Evolutionary conservation across 2,113 vertebrate species (phyloP).

Genomic region (Ophthalmolycus amberensis): DNA sequence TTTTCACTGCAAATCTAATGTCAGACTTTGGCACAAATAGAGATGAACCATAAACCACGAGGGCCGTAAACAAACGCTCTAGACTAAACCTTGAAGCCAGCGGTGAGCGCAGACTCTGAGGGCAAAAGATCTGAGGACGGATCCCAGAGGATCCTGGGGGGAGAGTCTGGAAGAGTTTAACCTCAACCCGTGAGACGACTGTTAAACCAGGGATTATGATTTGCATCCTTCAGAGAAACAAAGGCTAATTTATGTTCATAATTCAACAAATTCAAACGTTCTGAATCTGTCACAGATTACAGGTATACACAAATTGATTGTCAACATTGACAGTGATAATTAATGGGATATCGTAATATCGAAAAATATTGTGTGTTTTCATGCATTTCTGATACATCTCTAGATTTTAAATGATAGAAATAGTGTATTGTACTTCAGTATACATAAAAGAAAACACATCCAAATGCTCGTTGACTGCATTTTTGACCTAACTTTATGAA

Average conservation of each 20-base stretch:
- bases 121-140: slow-evolving; percentile 48
- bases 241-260: not conserved
- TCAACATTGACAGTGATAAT: not conserved
- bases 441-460: not conserved
- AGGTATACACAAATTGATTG: not conserved
- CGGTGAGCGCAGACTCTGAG: slow-evolving; percentile 32
- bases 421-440: not conserved
- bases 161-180: slow-evolving; percentile 57
- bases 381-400: not conserved
- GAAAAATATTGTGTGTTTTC: not conserved
- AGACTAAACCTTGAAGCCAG: slow-evolving; percentile 55
- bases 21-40: slow-evolving; percentile 49
- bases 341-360: not conserved
- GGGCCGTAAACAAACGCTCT: slow-evolving; percentile 34
- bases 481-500: not conserved
- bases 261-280: not conserved
- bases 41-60: slow-evolving; percentile 50
- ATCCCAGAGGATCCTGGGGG: slow-evolving; percentile 30
- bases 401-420: not conserved
- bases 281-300: not conserved
- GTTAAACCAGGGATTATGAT: slow-evolving; percentile 33
- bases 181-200: slow-evolving; percentile 13
- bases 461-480: not conserved
- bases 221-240: slow-evolving; percentile 21
- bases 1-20: slow-evolving; percentile 42